A percentile compares a stretch with the other conserved stretches of the same genome.
phyloP scores from a whole-genome alignment of 23 tunicate species.

The Trididemnum nubilum region DNA sequence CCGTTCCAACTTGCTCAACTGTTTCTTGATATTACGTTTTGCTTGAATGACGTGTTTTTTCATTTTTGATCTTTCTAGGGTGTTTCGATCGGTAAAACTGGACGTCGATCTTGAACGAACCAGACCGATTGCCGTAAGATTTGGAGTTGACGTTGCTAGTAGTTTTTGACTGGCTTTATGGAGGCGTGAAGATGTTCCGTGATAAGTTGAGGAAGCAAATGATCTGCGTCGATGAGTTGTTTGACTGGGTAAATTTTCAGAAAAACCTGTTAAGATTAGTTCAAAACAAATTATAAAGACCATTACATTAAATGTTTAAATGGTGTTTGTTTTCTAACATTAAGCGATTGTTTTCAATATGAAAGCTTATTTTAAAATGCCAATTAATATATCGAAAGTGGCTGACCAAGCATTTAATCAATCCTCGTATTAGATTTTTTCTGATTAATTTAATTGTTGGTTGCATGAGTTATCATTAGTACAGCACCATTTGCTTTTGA shows the following conservation, averaged over 20 bases:
- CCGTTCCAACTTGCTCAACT: conserved; percentile 31
- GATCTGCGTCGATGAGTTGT: not conserved
- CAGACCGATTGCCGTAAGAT: conserved; percentile 5
- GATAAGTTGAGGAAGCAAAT: not conserved
- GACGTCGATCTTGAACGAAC: not conserved
- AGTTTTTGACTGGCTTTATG: not conserved
- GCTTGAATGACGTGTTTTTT: not conserved
- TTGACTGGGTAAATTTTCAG: not conserved
- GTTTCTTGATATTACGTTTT: conserved; percentile 24
- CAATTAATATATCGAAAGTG: too few relatives aligned
- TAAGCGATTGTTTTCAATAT: too few relatives aligned
- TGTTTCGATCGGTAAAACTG: not conserved
- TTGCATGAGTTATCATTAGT: too few relatives aligned
- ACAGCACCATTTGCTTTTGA: too few relatives aligned
- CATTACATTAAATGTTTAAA: too few relatives aligned
- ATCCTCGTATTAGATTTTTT: too few relatives aligned
- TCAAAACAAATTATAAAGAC: too few relatives aligned
- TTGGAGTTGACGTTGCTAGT: conserved; percentile 56
- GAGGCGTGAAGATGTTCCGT: not conserved
- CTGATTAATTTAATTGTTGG: too few relatives aligned
- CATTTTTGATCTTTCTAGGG: not conserved
- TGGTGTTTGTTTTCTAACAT: too few relatives aligned
- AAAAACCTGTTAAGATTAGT: too few relatives aligned
- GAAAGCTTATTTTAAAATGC: too few relatives aligned
- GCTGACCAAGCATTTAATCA: too few relatives aligned